Evolutionary conservation across 1,140 invertebrate species (phyloP).

Genomic region (Lineus longissimus): DNA sequence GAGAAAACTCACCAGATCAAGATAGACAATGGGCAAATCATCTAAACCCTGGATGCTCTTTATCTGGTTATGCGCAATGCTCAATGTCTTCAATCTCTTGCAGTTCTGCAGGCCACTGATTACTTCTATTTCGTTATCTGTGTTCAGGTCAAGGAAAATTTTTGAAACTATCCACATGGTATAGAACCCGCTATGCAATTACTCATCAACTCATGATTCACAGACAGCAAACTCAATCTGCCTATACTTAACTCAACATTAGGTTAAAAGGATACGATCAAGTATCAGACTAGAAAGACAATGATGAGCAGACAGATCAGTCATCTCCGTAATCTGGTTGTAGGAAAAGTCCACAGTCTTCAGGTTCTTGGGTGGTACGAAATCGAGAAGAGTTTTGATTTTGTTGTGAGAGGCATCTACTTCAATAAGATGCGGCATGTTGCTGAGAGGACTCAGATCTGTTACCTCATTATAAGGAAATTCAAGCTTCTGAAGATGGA

Average conservation of each 20-base stretch:
- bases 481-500: conserved; percentile 49
- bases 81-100: conserved; percentile 36
- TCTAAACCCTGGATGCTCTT: conserved; percentile 43
- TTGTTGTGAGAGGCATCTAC: conserved; percentile 51
- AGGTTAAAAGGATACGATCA: conserved; percentile 46
- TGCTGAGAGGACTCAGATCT: conserved; percentile 47
- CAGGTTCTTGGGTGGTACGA: conserved; percentile 45
- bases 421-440: conserved; percentile 41
- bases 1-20: conserved; percentile 43
- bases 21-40: conserved; percentile 40
- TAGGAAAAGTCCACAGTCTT: conserved; percentile 48
- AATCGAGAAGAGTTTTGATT: conserved; percentile 41
- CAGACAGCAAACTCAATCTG: background rate
- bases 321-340: conserved; percentile 45
- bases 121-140: conserved; percentile 45
- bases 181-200: background rate
- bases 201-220: too few species aligned
- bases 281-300: conserved; percentile 40
- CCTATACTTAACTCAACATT: background rate
- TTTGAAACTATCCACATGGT: background rate
- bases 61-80: conserved; percentile 49
- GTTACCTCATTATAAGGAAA: conserved; percentile 49
- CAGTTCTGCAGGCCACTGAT: conserved; percentile 45
- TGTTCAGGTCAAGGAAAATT: conserved; percentile 15
- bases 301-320: conserved; percentile 46